phyloP scores from a whole-genome alignment of 2,113 vertebrate species.

The Solea solea region DNA sequence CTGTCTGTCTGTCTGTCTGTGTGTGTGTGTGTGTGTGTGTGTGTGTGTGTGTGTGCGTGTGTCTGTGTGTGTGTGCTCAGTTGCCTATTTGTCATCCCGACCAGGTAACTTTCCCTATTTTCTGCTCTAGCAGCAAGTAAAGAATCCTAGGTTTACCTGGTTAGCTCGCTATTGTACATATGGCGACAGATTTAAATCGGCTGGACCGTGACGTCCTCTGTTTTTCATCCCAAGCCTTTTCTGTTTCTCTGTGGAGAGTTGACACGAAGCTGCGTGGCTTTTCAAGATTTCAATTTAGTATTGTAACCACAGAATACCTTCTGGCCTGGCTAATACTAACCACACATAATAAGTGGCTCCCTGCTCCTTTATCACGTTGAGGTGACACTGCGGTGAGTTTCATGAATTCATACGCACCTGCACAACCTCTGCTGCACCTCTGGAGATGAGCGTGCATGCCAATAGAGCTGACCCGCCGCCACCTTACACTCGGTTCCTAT shows the following conservation, averaged over 20 bases:
- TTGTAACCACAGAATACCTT: conserved; percentile 53
- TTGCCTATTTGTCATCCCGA: conserved; percentile 58
- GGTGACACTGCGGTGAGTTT: conserved; percentile 25
- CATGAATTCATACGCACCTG: conserved; percentile 4
- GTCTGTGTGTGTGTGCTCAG: not conserved
- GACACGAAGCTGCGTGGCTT: conserved; percentile 18
- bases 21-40: conserved; percentile 1
- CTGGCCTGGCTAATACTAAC: conserved; percentile 38
- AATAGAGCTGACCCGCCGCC: conserved; percentile 39
- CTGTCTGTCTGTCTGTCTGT: too few species aligned
- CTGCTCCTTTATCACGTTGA: conserved; percentile 48
- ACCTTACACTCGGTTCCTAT: conserved; percentile 27
- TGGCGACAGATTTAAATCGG: conserved; percentile 30
- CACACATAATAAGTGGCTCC: conserved; percentile 51
- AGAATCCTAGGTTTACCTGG: conserved; percentile 18
- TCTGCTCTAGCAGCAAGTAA: conserved; percentile 41
- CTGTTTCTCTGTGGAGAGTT: conserved; percentile 9
- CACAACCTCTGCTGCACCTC: conserved; percentile 14
- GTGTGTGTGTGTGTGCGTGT: too few species aligned
- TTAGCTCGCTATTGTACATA: conserved; percentile 33
- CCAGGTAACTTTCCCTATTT: conserved; percentile 30
- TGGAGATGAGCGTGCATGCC: conserved; percentile 36
- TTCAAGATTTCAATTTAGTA: conserved; percentile 54
- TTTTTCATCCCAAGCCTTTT: conserved; percentile 30
- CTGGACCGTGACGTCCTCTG: conserved; percentile 13